Conservation (phyloP, 2,113 vertebrate species). For the Lampris incognitus region DNA sequence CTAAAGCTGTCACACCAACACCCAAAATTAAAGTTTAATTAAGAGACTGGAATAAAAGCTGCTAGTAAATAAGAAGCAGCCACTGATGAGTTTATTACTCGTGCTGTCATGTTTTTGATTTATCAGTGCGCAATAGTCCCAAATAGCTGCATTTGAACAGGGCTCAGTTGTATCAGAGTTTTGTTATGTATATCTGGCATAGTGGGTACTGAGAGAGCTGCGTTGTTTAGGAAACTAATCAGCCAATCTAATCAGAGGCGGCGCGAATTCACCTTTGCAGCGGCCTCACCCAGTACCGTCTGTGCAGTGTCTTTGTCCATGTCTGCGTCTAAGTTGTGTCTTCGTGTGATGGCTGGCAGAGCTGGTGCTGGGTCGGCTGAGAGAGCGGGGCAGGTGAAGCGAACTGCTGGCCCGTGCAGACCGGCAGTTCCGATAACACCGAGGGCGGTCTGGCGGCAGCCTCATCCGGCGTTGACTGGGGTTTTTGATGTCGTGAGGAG, state of each 20-base stretch:
- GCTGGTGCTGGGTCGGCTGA: too few relatives aligned
- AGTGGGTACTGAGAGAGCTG: not conserved
- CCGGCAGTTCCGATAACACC: too few relatives aligned
- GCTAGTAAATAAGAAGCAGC: conserved; percentile 38
- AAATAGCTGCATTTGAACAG: conserved; percentile 14
- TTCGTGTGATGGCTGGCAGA: too few relatives aligned
- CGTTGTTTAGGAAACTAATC: conserved; percentile 40
- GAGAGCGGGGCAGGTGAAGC: too few relatives aligned
- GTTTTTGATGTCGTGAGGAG: too few relatives aligned
- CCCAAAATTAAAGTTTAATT: conserved; percentile 29
- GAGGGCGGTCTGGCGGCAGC: too few relatives aligned
- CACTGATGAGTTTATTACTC: conserved; percentile 48
- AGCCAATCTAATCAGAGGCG: not conserved
- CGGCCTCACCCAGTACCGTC: too few relatives aligned
- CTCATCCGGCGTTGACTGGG: too few relatives aligned
- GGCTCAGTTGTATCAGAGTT: conserved; percentile 15
- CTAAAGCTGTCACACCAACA: not conserved
- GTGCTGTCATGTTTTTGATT: conserved; percentile 44
- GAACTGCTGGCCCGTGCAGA: too few relatives aligned
- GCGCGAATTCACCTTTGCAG: too few relatives aligned
- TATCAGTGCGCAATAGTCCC: conserved; percentile 27
- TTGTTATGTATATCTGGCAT: conserved; percentile 31
- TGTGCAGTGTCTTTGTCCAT: too few relatives aligned
- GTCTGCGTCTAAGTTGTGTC: too few relatives aligned
- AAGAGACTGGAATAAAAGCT: conserved; percentile 37